phyloP scores from a whole-genome alignment of 2,113 vertebrate species.

The Numenius arquata region DNA sequence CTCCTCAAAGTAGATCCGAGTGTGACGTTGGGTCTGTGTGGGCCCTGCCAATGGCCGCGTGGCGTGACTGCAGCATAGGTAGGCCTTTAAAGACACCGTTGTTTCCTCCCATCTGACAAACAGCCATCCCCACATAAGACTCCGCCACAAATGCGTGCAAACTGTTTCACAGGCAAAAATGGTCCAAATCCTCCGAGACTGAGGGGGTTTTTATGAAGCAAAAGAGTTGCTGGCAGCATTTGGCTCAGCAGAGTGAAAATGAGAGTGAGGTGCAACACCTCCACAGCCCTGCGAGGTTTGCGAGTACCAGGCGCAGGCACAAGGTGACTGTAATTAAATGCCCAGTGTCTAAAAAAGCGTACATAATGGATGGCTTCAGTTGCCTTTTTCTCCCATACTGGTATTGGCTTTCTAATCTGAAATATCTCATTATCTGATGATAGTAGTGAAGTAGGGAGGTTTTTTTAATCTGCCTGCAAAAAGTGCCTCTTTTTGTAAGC shows the following conservation, averaged over 20 bases:
- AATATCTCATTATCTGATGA: conserved; percentile 34
- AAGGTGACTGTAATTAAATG: neutral
- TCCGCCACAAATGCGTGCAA: fast-evolving
- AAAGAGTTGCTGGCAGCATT: fast-evolving
- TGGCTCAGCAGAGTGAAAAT: fast-evolving
- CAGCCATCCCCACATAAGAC: fast-evolving
- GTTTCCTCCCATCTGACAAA: fast-evolving
- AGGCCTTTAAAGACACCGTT: fast-evolving
- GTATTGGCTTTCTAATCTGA: conserved; percentile 31
- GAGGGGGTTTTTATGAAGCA: neutral
- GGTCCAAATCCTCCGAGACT: no score
- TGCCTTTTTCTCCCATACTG: neutral
- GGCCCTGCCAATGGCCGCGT: fast-evolving
- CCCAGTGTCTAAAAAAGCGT: neutral
- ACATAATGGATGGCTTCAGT: neutral
- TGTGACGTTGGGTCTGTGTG: fast-evolving
- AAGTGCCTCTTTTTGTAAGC: neutral
- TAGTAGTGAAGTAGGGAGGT: neutral
- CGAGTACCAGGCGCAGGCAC: neutral
- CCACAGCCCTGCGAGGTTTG: neutral
- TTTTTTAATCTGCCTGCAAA: neutral
- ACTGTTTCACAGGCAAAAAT: fast-evolving
- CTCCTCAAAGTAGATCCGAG: neutral
- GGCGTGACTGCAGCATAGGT: fast-evolving
- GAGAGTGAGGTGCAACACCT: neutral